These are phyloP conservation scores for Muntiacus reevesi DNA, from an alignment of 2,113 vertebrate species.

Conservation along the genomic window DNA sequence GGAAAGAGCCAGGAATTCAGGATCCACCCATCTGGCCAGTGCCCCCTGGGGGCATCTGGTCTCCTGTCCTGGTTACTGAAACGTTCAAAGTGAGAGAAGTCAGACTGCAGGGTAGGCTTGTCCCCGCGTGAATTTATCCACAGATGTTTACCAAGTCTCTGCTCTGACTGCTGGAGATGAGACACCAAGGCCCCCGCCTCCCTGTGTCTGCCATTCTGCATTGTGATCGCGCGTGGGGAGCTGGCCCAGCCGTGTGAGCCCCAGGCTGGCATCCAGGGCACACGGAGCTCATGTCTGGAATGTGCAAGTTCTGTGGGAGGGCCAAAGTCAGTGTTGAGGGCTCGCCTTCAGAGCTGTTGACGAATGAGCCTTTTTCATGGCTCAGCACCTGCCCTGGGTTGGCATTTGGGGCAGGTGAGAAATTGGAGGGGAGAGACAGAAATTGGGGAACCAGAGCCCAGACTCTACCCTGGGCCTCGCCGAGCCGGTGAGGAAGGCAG, in stretches of 20 bases:
- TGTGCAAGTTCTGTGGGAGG: not conserved
- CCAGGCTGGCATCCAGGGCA: not conserved
- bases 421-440: not conserved
- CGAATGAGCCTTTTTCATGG: not conserved
- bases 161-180: not conserved
- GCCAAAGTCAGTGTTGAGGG: not conserved
- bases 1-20: not conserved
- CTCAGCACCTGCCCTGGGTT: not conserved
- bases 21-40: not conserved
- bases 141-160: not conserved
- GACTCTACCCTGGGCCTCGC: not conserved
- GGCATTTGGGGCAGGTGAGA: not conserved
- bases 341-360: not conserved
- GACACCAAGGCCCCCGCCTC: not conserved
- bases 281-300: not conserved
- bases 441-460: not conserved
- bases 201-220: accelerated
- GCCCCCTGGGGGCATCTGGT: not conserved
- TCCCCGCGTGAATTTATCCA: not conserved
- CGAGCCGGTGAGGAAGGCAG: not conserved
- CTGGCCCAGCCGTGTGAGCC: not conserved
- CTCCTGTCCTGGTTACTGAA: slow-evolving; percentile 7
- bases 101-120: not conserved
- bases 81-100: not conserved
- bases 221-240: not conserved